Conservation (phyloP, 2,888 invertebrate genomes). For the Polylopha cassiicola region DNA sequence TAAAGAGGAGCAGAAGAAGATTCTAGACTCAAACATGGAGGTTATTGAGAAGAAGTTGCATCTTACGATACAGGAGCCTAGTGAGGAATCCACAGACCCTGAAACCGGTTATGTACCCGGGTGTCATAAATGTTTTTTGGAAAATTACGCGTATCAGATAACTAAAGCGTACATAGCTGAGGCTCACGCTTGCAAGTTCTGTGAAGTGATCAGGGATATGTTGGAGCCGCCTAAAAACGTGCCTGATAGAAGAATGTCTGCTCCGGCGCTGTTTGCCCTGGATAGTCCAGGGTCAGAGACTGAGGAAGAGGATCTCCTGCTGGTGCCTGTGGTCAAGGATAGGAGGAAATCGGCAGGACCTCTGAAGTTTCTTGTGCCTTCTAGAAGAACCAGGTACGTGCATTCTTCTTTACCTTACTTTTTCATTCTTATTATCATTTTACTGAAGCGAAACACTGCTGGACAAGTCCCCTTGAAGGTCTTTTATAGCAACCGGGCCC, state of each 20-base stretch:
- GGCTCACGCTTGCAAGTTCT: slow-evolving; percentile 65
- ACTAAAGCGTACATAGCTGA: slow-evolving; percentile 67
- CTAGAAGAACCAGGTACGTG: slow-evolving; percentile 64
- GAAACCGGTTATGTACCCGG: slow-evolving; percentile 58
- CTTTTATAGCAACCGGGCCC: too few species aligned
- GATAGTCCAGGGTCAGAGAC: slow-evolving; percentile 65
- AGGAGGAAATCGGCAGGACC: slow-evolving; percentile 76
- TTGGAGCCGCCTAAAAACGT: slow-evolving; percentile 56
- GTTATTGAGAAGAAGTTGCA: slow-evolving; percentile 55
- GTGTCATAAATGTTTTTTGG: slow-evolving; percentile 72
- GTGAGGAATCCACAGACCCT: slow-evolving; percentile 66
- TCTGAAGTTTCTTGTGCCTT: slow-evolving; percentile 57
- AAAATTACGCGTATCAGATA: slow-evolving; percentile 68
- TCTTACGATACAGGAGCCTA: slow-evolving; percentile 51
- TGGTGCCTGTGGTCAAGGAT: slow-evolving; percentile 63
- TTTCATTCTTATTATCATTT: slow-evolving; percentile 1
- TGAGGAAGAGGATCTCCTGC: slow-evolving; percentile 62
- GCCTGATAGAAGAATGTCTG: slow-evolving; percentile 72
- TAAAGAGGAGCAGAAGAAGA: slow-evolving; percentile 58
- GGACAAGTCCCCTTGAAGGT: too few species aligned
- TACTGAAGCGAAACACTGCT: too few species aligned
- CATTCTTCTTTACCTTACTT: background rate
- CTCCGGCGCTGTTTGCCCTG: slow-evolving; percentile 73
- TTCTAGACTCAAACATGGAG: slow-evolving; percentile 50
- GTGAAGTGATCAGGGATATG: slow-evolving; percentile 70